Percentiles rank a stretch among this genome's conserved stretches.
Evolutionary conservation across 2,888 invertebrate species (phyloP).

Genomic region (Temnothorax ravouxi): DNA sequence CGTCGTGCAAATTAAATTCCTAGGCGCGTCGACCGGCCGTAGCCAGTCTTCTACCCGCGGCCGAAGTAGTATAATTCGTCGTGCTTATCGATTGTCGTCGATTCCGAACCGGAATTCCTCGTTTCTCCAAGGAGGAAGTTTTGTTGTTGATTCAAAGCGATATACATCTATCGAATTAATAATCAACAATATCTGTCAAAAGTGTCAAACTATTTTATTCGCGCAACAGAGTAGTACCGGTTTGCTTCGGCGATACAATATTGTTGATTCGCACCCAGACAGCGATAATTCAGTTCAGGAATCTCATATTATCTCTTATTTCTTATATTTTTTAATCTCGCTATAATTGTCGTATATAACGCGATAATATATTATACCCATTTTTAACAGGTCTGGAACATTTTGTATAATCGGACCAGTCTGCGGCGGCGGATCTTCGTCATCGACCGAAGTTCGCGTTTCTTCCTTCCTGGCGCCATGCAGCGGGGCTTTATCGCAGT

Average conservation of each 20-base stretch:
- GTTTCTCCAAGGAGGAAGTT: not conserved
- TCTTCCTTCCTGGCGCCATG: constrained; percentile 36
- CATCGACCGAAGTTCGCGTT: constrained; percentile 39
- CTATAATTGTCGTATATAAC: not conserved
- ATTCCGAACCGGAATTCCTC: constrained; percentile 27
- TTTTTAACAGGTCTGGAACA: constrained; percentile 1
- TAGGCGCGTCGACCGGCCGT: constrained; percentile 15
- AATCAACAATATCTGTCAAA: constrained; percentile 3
- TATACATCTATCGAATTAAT: constrained; percentile 25
- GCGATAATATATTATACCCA: not conserved
- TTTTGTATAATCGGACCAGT: not conserved
- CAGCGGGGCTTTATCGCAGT: not conserved
- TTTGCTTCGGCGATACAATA: not conserved
- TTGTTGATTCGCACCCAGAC: not conserved
- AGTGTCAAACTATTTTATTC: constrained; percentile 10
- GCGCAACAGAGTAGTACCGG: not conserved
- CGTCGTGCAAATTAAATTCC: constrained; percentile 49
- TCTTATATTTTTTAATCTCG: not conserved
- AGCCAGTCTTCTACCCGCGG: constrained; percentile 13
- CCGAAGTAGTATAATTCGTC: constrained; percentile 35
- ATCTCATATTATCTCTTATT: not conserved
- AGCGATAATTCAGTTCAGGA: not conserved
- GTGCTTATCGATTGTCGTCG: constrained; percentile 31
- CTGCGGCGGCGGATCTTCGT: not conserved
- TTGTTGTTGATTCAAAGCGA: constrained; percentile 19